Evolutionary conservation across 2,113 vertebrate genomes (phyloP).

Genomic region (Neodontobutis hainanensis): DNA sequence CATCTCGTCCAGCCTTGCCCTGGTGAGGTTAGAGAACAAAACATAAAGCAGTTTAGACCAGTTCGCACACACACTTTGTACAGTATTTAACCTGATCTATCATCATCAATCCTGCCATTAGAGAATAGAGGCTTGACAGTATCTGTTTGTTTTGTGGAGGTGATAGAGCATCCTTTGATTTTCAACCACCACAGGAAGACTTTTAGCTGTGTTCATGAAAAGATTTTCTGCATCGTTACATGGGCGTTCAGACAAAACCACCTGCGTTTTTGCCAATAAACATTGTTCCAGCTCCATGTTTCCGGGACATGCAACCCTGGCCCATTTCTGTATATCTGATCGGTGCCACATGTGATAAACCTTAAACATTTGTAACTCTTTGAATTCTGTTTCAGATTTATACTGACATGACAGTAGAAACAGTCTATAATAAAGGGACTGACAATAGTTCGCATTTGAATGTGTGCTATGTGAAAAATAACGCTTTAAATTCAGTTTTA

Average conservation of each 20-base stretch:
- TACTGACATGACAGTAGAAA: not conserved
- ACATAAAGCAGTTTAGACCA: constrained; percentile 61
- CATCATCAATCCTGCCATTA: not conserved
- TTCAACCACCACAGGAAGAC: constrained; percentile 1
- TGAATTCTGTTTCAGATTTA: not conserved
- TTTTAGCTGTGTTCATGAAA: constrained; percentile 18
- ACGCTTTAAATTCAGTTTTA: constrained; percentile 1
- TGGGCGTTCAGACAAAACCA: constrained; percentile 33
- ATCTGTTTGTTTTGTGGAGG: not conserved
- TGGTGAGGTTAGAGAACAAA: constrained; percentile 86
- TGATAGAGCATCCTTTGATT: constrained; percentile 16
- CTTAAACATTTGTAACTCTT: not conserved
- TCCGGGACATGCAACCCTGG: constrained; percentile 3
- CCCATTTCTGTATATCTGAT: constrained; percentile 32
- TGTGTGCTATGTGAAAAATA: constrained; percentile 12
- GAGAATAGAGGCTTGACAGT: not conserved
- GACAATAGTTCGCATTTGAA: constrained; percentile 4
- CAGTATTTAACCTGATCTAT: not conserved
- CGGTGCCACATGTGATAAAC: constrained; percentile 37
- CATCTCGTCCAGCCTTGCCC: constrained; percentile 95
- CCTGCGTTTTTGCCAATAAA: constrained; percentile 26
- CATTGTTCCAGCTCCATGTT: not conserved
- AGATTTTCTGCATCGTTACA: constrained; percentile 32
- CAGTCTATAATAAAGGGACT: not conserved
- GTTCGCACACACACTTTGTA: constrained; percentile 49